Percentiles rank a stretch among this genome's conserved stretches.
Evolutionary conservation across 2,888 invertebrate genomes (phyloP).

Genomic region (Hetaerina titia): DNA sequence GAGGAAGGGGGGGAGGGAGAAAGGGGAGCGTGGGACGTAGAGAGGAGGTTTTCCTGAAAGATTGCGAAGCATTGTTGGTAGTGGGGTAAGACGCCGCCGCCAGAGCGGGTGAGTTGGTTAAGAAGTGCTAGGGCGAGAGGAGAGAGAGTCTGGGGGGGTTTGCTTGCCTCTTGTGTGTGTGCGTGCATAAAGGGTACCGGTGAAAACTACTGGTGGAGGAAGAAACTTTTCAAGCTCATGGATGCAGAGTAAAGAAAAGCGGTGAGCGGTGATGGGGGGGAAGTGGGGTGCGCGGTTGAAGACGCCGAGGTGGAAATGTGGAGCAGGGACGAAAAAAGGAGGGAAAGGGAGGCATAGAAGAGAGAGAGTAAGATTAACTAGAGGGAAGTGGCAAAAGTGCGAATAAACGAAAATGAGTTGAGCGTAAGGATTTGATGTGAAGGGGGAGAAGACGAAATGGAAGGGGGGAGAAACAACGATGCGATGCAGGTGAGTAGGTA

Average conservation of each 20-base stretch:
- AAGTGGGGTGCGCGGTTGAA: not conserved
- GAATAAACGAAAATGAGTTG: not conserved
- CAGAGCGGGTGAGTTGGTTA: not conserved
- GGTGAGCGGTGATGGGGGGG: not conserved
- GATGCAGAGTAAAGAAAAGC: slow-evolving; percentile 8
- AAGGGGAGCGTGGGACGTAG: not conserved
- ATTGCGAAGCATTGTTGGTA: not conserved
- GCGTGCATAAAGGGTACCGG: not conserved
- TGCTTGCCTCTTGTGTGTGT: not conserved
- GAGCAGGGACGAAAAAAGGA: not conserved
- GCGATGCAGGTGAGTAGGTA: not conserved
- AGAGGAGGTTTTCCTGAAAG: not conserved
- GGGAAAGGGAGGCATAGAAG: not conserved
- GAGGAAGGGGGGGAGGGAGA: not conserved
- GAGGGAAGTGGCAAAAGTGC: not conserved
- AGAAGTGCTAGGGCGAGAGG: too few relatives aligned
- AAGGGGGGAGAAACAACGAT: not conserved
- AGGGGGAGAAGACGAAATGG: not conserved
- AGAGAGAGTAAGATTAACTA: not conserved
- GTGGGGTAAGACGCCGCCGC: not conserved
- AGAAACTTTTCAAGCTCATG: not conserved
- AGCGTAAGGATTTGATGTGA: not conserved
- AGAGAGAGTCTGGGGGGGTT: not conserved
- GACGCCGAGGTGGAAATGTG: not conserved
- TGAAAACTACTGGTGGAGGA: not conserved